Percentiles rank a stretch among this genome's conserved stretches.
Evolutionary conservation across 2,797 vertebrate species (phyloP).

Genomic region (Anguilla pacifica): DNA sequence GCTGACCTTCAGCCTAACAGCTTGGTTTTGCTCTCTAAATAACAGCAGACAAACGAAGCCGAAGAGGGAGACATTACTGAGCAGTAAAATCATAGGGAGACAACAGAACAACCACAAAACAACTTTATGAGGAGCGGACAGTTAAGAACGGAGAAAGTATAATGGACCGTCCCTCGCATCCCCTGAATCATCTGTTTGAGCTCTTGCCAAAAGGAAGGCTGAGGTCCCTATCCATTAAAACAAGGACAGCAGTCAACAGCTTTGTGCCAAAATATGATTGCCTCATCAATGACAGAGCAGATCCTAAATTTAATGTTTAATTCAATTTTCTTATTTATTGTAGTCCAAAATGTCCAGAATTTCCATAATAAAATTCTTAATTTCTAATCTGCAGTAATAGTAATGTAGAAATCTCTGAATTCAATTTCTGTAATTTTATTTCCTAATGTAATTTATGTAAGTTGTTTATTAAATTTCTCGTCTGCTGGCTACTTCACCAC

Average conservation of each 20-base stretch:
- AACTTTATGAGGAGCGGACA: neutral
- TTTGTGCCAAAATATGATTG: neutral
- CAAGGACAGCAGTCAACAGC: neutral
- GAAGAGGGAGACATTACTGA: no score
- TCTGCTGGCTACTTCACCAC: neutral
- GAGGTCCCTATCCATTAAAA: neutral
- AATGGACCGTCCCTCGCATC: neutral
- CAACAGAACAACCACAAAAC: neutral
- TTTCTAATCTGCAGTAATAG: neutral
- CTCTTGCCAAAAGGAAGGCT: neutral
- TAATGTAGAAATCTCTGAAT: neutral
- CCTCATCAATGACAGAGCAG: no score
- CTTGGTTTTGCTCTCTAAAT: neutral
- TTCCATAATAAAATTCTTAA: neutral
- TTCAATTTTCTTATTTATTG: neutral
- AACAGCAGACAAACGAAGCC: neutral
- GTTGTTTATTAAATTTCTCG: neutral
- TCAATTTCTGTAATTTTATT: neutral
- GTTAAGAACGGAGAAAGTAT: neutral
- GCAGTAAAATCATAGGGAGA: neutral
- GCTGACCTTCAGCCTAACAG: neutral
- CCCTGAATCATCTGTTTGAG: neutral
- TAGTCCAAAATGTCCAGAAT: neutral
- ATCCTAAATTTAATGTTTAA: neutral
- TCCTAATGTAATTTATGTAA: constrained; percentile 1